These are phyloP conservation scores for Caenorhabditis remanei DNA, from an alignment of 1,140 invertebrate genomes.

Conservation along the genomic window DNA sequence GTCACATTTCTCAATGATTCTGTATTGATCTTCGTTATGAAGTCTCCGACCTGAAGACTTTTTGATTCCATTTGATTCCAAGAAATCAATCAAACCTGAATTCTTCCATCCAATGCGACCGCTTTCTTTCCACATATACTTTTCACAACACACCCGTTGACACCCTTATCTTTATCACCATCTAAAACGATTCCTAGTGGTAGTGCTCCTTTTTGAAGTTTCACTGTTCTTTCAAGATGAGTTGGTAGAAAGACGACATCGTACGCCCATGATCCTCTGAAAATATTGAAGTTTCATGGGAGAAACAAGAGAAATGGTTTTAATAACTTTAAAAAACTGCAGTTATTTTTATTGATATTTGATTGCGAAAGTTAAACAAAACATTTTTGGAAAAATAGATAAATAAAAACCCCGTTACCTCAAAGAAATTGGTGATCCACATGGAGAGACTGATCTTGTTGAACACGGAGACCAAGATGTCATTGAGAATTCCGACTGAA, in stretches of 20 bases:
- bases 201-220: conserved; percentile 81
- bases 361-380: no score
- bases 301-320: neutral
- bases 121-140: conserved; percentile 81
- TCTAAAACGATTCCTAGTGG: conserved; percentile 79
- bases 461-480: conserved; percentile 74
- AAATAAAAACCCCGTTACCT: conserved; percentile 3
- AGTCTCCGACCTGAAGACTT: conserved; percentile 78
- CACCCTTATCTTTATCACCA: conserved; percentile 81
- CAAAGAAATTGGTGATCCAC: conserved; percentile 68
- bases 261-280: conserved; percentile 75
- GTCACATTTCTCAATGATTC: conserved; percentile 82
- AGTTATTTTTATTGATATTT: no score
- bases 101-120: conserved; percentile 81
- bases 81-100: conserved; percentile 78
- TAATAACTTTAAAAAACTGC: neutral
- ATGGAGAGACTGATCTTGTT: conserved; percentile 73
- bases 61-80: neutral
- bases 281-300: neutral
- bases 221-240: conserved; percentile 81
- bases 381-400: no score
- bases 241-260: conserved; percentile 80
- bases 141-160: conserved; percentile 83
- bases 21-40: conserved; percentile 82
- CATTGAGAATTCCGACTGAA: conserved; percentile 73